Percentiles rank a stretch among this genome's conserved stretches.
phyloP scores from a whole-genome alignment of 1,140 invertebrate genomes.

The Penaeus chinensis region DNA sequence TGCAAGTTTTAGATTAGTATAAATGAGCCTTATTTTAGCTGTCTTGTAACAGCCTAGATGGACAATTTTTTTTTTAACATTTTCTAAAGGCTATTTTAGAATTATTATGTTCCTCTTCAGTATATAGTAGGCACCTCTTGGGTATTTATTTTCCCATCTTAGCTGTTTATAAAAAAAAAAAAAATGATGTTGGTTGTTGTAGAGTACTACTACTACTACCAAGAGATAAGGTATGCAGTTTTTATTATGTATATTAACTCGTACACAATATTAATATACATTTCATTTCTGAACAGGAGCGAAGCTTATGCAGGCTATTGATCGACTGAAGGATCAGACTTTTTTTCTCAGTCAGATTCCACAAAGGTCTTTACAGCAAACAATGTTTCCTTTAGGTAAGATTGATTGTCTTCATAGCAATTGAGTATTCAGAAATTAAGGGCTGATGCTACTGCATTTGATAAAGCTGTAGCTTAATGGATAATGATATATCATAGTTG shows the following conservation, averaged over 20 bases:
- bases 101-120: too few species aligned
- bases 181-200: too few species aligned
- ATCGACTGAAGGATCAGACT: slow-evolving; percentile 92
- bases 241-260: background rate
- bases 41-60: too few species aligned
- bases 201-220: too few species aligned
- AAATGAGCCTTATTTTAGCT: too few species aligned
- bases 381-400: slow-evolving; percentile 92
- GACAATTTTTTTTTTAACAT: too few species aligned
- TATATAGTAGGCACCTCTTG: too few species aligned
- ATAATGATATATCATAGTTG: too few species aligned
- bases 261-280: background rate
- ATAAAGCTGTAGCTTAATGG: background rate
- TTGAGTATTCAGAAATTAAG: background rate
- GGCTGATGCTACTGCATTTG: background rate
- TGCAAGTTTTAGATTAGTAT: too few species aligned
- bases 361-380: slow-evolving; percentile 80
- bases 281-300: slow-evolving; percentile 71
- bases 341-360: slow-evolving; percentile 91
- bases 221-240: background rate
- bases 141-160: too few species aligned
- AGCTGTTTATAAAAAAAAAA: too few species aligned
- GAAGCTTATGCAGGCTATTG: slow-evolving; percentile 78
- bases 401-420: slow-evolving; percentile 65
- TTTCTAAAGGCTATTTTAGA: too few species aligned